Evolutionary conservation across 2,797 vertebrate species (phyloP).

Genomic region (Austrolebias charrua): DNA sequence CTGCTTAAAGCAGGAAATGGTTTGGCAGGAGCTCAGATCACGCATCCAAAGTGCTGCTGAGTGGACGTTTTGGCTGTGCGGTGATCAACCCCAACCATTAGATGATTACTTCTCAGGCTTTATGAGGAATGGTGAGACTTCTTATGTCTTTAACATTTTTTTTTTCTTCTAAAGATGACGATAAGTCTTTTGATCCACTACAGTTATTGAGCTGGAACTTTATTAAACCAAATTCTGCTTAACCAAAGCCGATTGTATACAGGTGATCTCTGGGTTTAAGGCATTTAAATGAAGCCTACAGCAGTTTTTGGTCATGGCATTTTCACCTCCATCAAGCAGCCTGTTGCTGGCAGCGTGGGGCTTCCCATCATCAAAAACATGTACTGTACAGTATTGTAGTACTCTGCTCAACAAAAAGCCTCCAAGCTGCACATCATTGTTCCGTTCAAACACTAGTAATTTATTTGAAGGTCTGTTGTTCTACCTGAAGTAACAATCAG

Average conservation of each 20-base stretch:
- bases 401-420: conserved; percentile 16
- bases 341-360: conserved; percentile 5
- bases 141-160: conserved; percentile 39
- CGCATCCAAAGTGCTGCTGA: conserved; percentile 63
- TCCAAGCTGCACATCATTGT: conserved; percentile 18
- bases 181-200: conserved; percentile 31
- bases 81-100: conserved; percentile 61
- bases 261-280: conserved; percentile 9
- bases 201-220: conserved; percentile 14
- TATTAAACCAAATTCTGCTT: conserved; percentile 6
- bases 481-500: conserved; percentile 27
- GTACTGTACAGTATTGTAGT: conserved; percentile 1
- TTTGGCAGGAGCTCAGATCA: conserved; percentile 63
- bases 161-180: conserved; percentile 6
- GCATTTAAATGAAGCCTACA: conserved; percentile 22
- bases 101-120: conserved; percentile 68
- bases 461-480: conserved; percentile 19
- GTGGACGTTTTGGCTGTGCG: conserved; percentile 56
- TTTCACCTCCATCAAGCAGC: conserved; percentile 27
- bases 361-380: conserved; percentile 13
- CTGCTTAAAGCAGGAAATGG: conserved; percentile 46
- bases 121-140: conserved; percentile 41
- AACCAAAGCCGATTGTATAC: background rate
- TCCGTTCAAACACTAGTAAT: conserved; percentile 31
- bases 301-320: background rate